Percentiles rank a stretch among this genome's conserved stretches.
These are phyloP conservation scores for Platerodrilus igneus DNA, from an alignment of 2,888 invertebrate species.

Conservation along the genomic window DNA sequence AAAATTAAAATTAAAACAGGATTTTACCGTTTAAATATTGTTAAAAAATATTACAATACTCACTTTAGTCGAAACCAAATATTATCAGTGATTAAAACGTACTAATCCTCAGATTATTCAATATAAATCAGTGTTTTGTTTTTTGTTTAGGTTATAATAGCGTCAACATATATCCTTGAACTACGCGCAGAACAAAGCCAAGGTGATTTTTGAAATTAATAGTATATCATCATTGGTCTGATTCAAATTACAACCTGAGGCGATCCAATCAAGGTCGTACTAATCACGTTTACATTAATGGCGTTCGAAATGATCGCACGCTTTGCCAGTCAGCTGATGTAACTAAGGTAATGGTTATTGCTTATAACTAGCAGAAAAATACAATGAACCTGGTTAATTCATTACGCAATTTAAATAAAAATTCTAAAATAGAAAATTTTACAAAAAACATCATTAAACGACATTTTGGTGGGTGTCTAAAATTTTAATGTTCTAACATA, in stretches of 20 bases:
- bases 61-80: background rate
- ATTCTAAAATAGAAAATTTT: background rate
- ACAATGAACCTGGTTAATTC: too few relatives aligned
- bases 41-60: too few relatives aligned
- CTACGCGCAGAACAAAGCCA: conserved; percentile 36
- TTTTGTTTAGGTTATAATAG: conserved; percentile 26
- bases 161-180: conserved; percentile 35
- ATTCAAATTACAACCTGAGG: conserved; percentile 4
- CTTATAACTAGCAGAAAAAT: too few relatives aligned
- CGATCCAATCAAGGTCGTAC: too few relatives aligned
- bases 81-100: too few relatives aligned
- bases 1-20: conserved; percentile 5
- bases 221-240: conserved; percentile 13
- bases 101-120: background rate
- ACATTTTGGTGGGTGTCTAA: background rate
- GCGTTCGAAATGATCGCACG: too few relatives aligned
- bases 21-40: too few relatives aligned
- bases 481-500: too few relatives aligned
- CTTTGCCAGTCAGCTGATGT: too few relatives aligned
- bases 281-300: too few relatives aligned
- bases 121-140: conserved; percentile 14
- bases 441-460: too few relatives aligned
- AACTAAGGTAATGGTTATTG: too few relatives aligned
- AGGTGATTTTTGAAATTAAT: conserved; percentile 23
- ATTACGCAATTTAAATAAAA: background rate